These are phyloP conservation scores for Rhyacophila brunnea DNA, from an alignment of 1,140 invertebrate genomes.

Conservation along the genomic window DNA sequence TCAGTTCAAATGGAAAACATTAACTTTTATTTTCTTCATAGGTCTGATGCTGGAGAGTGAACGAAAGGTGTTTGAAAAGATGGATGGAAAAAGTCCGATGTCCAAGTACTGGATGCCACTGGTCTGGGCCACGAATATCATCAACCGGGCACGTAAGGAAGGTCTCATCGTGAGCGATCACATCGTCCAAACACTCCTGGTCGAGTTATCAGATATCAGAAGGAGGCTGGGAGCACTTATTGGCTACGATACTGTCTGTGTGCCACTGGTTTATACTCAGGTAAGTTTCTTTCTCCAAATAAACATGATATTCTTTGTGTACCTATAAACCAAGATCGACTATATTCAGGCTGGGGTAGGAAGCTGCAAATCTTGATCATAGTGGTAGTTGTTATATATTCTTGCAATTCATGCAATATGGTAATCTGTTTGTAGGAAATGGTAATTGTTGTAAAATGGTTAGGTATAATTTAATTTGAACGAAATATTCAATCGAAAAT, in stretches of 20 bases:
- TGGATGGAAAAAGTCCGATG: slow-evolving; percentile 84
- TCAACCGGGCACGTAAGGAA: slow-evolving; percentile 80
- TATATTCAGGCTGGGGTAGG: too few species aligned
- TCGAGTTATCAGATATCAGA: slow-evolving; percentile 80
- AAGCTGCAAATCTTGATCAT: too few species aligned
- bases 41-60: slow-evolving; percentile 89
- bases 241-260: slow-evolving; percentile 95
- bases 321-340: too few species aligned
- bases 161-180: slow-evolving; percentile 79
- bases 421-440: too few species aligned
- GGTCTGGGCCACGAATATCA: slow-evolving; percentile 88
- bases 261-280: slow-evolving; percentile 97
- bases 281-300: slow-evolving; percentile 53
- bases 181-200: slow-evolving; percentile 80
- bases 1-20: neutral
- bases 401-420: too few species aligned
- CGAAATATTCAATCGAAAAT: too few species aligned
- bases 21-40: slow-evolving; percentile 42
- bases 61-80: slow-evolving; percentile 83
- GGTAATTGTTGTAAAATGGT: too few species aligned
- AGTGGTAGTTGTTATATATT: too few species aligned
- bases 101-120: slow-evolving; percentile 92
- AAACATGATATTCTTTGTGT: too few species aligned
- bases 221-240: slow-evolving; percentile 76
- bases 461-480: too few species aligned